Evolutionary conservation across 2,113 vertebrate species (phyloP).

Genomic region (Perccottus glenii): DNA sequence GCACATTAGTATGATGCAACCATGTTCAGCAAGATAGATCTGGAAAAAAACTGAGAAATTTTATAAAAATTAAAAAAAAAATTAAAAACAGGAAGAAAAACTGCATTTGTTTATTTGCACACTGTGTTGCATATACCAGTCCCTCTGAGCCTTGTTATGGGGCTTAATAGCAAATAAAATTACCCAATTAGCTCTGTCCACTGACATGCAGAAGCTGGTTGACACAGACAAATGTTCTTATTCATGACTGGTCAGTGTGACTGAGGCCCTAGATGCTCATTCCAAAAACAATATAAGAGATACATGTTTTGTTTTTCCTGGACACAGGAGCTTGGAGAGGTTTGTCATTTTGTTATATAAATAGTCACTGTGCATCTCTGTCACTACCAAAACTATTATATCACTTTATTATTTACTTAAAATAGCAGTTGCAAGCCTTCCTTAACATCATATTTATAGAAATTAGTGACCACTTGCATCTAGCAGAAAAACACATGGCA

Average conservation of each 20-base stretch:
- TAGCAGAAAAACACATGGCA: slow-evolving; percentile 10
- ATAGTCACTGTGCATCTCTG: no score
- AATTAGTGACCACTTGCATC: not conserved
- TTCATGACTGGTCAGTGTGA: slow-evolving; percentile 42
- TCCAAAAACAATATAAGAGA: not conserved
- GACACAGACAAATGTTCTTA: slow-evolving; percentile 43
- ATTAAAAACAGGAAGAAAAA: not conserved
- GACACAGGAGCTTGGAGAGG: not conserved
- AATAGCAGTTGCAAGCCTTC: no score
- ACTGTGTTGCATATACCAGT: slow-evolving; percentile 7
- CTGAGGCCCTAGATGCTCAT: slow-evolving; percentile 1
- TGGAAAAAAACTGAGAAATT: not conserved
- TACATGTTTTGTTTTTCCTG: not conserved
- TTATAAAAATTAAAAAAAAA: slow-evolving; percentile 10
- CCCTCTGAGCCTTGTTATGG: slow-evolving; percentile 26
- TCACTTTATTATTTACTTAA: no score
- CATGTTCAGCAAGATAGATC: slow-evolving; percentile 71
- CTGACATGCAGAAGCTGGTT: slow-evolving; percentile 25
- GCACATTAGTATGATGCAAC: slow-evolving; percentile 60
- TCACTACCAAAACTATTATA: no score
- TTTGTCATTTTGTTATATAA: not conserved
- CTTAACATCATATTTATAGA: no score
- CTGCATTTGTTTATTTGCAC: slow-evolving; percentile 17
- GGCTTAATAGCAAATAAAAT: slow-evolving; percentile 41
- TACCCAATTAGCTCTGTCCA: slow-evolving; percentile 48